Evolutionary conservation across 2,888 invertebrate species (phyloP).

Genomic region (Apomyelois bistriatella): DNA sequence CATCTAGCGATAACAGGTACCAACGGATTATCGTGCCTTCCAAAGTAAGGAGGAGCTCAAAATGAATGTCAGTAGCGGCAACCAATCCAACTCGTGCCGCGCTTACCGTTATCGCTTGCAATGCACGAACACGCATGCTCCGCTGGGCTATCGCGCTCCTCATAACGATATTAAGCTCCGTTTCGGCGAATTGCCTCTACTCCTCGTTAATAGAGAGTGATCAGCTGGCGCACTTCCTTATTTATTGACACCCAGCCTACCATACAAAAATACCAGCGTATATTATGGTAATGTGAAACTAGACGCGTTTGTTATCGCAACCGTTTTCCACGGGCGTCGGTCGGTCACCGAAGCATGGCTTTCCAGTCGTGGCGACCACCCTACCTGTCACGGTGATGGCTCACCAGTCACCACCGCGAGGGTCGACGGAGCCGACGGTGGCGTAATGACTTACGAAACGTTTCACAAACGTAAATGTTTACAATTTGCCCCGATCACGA

Average conservation of each 20-base stretch:
- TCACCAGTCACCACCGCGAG: conserved; percentile 28
- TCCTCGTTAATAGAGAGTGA: no score
- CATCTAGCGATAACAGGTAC: no score
- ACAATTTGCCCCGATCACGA: conserved; percentile 29
- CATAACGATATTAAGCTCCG: no score
- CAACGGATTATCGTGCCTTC: no score
- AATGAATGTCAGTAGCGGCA: no score
- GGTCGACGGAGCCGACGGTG: conserved; percentile 15
- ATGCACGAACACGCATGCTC: no score
- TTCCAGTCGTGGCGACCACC: conserved; percentile 69
- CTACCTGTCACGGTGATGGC: conserved; percentile 71
- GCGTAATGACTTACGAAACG: conserved; percentile 29
- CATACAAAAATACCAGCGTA: neutral
- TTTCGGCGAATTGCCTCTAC: no score
- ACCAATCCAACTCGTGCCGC: no score
- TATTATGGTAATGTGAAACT: conserved; percentile 39
- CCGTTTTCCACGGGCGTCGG: conserved; percentile 52
- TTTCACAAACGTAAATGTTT: conserved; percentile 27
- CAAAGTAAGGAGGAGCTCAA: no score
- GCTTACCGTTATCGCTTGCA: no score
- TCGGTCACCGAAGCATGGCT: conserved; percentile 63
- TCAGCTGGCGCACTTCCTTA: no score
- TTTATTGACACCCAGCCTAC: neutral
- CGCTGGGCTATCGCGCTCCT: no score
- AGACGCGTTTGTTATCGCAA: conserved; percentile 42